Conservation (phyloP, 2,113 vertebrate genomes). For the Rhadina sibilatrix region DNA sequence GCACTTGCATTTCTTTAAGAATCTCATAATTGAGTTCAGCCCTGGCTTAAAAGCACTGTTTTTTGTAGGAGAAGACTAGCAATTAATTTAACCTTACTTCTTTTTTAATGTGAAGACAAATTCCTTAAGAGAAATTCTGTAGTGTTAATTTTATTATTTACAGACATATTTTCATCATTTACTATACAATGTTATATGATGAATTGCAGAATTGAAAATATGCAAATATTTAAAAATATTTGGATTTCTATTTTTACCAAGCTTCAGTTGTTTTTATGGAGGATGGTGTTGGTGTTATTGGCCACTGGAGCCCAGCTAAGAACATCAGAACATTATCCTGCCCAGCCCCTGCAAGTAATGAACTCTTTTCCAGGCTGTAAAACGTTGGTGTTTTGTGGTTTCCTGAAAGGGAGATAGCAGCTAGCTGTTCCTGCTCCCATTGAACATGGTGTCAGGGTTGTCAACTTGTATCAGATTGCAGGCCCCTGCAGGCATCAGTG, state of each 20-base stretch:
- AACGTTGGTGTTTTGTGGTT: background rate
- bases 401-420: background rate
- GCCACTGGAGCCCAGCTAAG: background rate
- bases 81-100: background rate
- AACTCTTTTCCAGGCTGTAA: background rate
- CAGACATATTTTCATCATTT: background rate
- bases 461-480: background rate
- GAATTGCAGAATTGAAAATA: background rate
- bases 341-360: constrained; percentile 1
- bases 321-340: background rate
- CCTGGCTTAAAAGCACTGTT: background rate
- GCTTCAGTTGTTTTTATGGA: background rate
- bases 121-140: background rate
- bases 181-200: background rate
- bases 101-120: background rate
- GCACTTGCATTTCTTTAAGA: background rate
- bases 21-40: background rate
- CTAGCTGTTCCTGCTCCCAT: background rate
- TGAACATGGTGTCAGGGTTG: background rate
- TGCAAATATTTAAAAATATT: background rate
- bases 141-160: background rate
- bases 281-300: background rate
- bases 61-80: background rate
- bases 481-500: background rate
- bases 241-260: constrained; percentile 32